These are phyloP conservation scores for Pimephales promelas DNA, from an alignment of 2,113 vertebrate species.

Conservation along the genomic window DNA sequence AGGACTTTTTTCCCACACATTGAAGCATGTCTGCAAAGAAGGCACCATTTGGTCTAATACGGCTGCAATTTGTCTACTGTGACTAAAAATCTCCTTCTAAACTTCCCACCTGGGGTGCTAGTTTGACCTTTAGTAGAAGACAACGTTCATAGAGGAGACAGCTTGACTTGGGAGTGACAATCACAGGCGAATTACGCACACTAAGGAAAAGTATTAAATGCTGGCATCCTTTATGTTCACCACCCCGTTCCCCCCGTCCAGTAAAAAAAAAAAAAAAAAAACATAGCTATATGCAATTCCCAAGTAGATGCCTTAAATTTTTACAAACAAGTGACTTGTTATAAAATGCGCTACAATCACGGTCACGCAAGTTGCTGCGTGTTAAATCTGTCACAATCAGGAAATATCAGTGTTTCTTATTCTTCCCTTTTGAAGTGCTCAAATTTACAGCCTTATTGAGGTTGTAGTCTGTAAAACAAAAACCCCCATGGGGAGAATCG, in stretches of 20 bases:
- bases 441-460: constrained; percentile 48
- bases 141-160: constrained; percentile 83
- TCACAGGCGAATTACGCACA: constrained; percentile 63
- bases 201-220: background rate
- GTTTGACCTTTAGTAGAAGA: constrained; percentile 80
- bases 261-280: constrained; percentile 10
- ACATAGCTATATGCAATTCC: constrained; percentile 71
- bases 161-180: constrained; percentile 89
- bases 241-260: background rate
- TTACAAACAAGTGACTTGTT: constrained; percentile 74
- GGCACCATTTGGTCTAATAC: constrained; percentile 81
- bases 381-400: constrained; percentile 73
- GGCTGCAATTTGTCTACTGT: constrained; percentile 96
- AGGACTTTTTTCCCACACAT: constrained; percentile 81
- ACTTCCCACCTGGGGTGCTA: constrained; percentile 89
- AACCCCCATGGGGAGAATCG: constrained; percentile 52
- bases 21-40: constrained; percentile 85
- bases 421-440: constrained; percentile 32
- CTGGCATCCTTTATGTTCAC: background rate
- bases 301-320: constrained; percentile 80
- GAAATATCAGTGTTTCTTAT: constrained; percentile 57
- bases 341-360: constrained; percentile 79
- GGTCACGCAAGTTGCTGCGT: constrained; percentile 67
- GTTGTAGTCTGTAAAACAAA: constrained; percentile 54
- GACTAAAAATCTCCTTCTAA: constrained; percentile 81